Evolutionary conservation across 2,113 vertebrate genomes (phyloP).

Genomic region (Canis aureus): DNA sequence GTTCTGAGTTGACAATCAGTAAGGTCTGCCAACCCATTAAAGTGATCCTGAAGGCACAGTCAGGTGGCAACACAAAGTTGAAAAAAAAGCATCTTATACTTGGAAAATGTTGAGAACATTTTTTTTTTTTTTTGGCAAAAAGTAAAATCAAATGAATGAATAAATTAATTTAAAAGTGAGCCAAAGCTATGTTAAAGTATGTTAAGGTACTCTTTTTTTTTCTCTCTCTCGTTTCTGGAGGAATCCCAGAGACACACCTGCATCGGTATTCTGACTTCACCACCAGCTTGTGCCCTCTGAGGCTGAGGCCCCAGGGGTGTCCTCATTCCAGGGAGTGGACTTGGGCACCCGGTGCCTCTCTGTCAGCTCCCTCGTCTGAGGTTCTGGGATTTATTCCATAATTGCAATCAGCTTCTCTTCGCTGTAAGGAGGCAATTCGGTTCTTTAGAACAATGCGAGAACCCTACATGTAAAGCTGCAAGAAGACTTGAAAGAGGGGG

Average conservation of each 20-base stretch:
- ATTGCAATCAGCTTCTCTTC: background rate
- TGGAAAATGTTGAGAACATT: background rate
- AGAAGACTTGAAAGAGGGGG: background rate
- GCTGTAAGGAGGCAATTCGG: background rate
- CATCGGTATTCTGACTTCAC: background rate
- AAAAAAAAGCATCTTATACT: background rate
- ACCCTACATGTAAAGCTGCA: background rate
- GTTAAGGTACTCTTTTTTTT: background rate
- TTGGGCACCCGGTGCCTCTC: background rate
- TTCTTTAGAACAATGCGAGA: background rate
- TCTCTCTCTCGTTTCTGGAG: accelerated
- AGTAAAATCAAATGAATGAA: background rate
- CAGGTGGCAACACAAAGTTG: background rate
- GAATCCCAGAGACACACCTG: background rate
- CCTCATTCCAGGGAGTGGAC: accelerated
- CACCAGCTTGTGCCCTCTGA: accelerated
- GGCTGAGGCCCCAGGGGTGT: background rate
- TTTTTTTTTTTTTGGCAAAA: background rate
- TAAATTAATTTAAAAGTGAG: background rate
- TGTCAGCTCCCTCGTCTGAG: background rate
- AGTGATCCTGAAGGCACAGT: background rate
- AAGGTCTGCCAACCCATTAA: background rate
- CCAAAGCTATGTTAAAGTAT: background rate
- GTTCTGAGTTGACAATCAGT: background rate
- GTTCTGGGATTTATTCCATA: background rate